Evolutionary conservation across 2,888 invertebrate genomes (phyloP).

Genomic region (Arrhopalites spinosus): DNA sequence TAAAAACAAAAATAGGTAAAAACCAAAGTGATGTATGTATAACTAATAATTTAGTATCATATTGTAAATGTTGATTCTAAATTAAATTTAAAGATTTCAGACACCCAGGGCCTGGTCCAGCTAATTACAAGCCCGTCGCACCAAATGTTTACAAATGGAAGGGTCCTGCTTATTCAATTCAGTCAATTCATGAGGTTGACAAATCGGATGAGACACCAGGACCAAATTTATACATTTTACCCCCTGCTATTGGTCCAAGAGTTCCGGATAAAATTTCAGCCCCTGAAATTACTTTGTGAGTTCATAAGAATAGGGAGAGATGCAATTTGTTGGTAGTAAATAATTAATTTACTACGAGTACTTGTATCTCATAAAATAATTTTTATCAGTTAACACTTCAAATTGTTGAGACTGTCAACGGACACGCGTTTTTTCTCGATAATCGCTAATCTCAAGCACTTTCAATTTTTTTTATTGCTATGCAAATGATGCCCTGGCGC

Average conservation of each 20-base stretch:
- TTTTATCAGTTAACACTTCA: too few species aligned
- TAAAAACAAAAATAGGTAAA: slow-evolving; percentile 3
- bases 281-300: slow-evolving; percentile 30
- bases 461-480: not conserved
- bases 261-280: slow-evolving; percentile 31
- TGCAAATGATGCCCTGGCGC: not conserved
- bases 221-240: slow-evolving; percentile 25
- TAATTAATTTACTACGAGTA: too few species aligned
- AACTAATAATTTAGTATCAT: not conserved
- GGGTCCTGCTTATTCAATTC: slow-evolving; percentile 19
- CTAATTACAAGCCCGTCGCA: not conserved
- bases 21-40: not conserved
- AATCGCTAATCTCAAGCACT: not conserved
- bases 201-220: slow-evolving; percentile 17
- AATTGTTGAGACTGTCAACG: not conserved
- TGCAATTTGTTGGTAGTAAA: too few species aligned
- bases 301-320: slow-evolving; percentile 1
- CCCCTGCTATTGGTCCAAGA: slow-evolving; percentile 29
- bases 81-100: not conserved
- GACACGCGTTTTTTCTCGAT: not conserved
- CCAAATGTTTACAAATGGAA: not conserved
- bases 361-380: too few species aligned
- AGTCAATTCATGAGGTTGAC: not conserved
- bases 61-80: not conserved
- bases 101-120: slow-evolving; percentile 19